phyloP scores from a whole-genome alignment of 2,797 vertebrate genomes.

The Heliangelus exortis region DNA sequence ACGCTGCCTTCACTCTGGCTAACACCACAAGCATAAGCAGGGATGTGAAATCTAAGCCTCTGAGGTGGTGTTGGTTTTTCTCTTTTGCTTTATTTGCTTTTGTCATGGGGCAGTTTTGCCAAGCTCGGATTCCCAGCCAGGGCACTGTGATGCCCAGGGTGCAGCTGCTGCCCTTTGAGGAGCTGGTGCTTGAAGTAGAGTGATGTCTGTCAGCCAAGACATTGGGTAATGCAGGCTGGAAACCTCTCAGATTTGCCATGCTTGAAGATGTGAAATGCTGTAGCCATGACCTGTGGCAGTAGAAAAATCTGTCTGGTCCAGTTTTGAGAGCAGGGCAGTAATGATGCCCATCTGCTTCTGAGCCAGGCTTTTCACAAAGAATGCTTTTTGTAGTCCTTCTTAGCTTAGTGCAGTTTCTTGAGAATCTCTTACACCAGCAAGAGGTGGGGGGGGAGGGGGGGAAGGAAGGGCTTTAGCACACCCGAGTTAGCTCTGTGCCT shows the following conservation, averaged over 20 bases:
- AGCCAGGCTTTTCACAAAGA: neutral
- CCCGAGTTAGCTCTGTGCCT: neutral
- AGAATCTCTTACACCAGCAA: neutral
- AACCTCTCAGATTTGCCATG: neutral
- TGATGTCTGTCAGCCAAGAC: neutral
- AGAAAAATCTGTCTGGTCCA: fast-evolving
- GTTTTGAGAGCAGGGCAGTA: neutral
- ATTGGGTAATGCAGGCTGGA: neutral
- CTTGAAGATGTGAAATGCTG: neutral
- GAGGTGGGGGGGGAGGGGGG: neutral
- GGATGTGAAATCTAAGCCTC: neutral
- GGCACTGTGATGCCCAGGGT: neutral
- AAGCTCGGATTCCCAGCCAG: neutral
- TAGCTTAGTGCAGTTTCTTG: conserved; percentile 9
- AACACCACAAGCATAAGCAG: neutral
- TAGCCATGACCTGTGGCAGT: fast-evolving
- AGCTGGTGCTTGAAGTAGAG: neutral
- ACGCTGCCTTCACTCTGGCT: neutral
- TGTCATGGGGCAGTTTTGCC: neutral
- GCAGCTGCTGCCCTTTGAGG: neutral
- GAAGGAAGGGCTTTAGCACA: neutral
- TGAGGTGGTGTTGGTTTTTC: neutral
- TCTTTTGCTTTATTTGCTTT: neutral
- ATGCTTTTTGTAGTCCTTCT: conserved; percentile 5
- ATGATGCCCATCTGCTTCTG: neutral